Percentiles rank a stretch among this genome's conserved stretches.
Evolutionary conservation across 2,797 vertebrate species (phyloP).

Genomic region (Antrozous pallidus): DNA sequence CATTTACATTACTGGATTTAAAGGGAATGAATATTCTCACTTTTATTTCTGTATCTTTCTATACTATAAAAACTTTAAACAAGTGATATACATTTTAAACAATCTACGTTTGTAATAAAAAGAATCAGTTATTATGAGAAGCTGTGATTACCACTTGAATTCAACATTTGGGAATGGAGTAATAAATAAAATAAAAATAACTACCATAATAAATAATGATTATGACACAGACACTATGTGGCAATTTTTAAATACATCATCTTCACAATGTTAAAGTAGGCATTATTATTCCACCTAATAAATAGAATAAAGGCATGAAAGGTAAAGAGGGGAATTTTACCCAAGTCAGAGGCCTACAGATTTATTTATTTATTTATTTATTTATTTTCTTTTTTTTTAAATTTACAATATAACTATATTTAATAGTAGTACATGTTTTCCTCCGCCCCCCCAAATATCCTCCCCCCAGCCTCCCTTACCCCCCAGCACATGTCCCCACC

Average conservation of each 20-base stretch:
- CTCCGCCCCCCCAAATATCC: too few relatives aligned
- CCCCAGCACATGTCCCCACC: too few relatives aligned
- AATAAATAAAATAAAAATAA: conserved; percentile 2
- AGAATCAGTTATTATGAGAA: not conserved
- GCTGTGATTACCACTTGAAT: not conserved
- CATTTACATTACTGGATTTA: not conserved
- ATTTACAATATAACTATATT: too few relatives aligned
- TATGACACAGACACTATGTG: not conserved
- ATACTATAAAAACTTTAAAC: not conserved
- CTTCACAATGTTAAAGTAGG: not conserved
- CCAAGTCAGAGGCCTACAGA: not conserved
- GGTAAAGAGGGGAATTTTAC: not conserved
- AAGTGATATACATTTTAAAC: not conserved
- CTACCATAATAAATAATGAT: not conserved
- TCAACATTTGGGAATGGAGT: not conserved
- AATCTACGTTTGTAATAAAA: conserved; percentile 28
- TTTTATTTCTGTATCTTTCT: not conserved
- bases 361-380: too few relatives aligned
- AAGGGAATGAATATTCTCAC: not conserved
- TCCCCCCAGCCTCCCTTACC: too few relatives aligned
- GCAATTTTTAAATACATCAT: not conserved
- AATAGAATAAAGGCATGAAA: not conserved
- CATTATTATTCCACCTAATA: not conserved
- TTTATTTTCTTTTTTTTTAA: too few relatives aligned
- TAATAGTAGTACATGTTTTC: too few relatives aligned